Percentiles rank a stretch among this genome's conserved stretches.
Evolutionary conservation across 2,113 vertebrate species (phyloP).

Genomic region (Holacanthus passer): DNA sequence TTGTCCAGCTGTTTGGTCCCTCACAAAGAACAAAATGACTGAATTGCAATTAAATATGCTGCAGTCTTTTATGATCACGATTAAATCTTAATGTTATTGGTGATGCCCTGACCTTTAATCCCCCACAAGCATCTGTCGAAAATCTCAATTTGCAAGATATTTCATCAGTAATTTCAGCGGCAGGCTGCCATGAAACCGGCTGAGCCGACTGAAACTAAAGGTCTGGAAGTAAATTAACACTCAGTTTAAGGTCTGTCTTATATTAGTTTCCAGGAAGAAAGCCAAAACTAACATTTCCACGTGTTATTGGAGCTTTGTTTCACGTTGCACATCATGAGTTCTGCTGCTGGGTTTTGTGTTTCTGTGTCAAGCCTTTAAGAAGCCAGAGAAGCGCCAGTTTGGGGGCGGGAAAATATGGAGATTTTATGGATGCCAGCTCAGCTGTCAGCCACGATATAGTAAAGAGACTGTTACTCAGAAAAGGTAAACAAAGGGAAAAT

Average conservation of each 20-base stretch:
- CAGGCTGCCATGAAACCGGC: too few species aligned
- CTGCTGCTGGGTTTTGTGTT: not conserved
- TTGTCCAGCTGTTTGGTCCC: not conserved
- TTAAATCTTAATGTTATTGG: too few species aligned
- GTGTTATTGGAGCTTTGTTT: not conserved
- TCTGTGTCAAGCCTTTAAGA: slow-evolving; percentile 36
- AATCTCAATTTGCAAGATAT: not conserved
- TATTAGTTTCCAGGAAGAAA: not conserved
- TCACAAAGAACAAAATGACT: too few species aligned
- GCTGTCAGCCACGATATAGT: slow-evolving; percentile 59
- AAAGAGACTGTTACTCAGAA: slow-evolving; percentile 42
- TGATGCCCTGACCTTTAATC: slow-evolving; percentile 8
- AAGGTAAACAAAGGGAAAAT: slow-evolving; percentile 81
- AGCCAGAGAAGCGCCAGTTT: slow-evolving; percentile 1
- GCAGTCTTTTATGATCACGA: too few species aligned
- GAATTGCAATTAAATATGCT: too few species aligned
- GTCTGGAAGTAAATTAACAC: too few species aligned
- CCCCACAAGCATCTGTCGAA: not conserved
- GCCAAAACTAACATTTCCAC: not conserved
- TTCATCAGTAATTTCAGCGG: not conserved
- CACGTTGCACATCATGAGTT: not conserved
- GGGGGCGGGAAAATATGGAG: slow-evolving; percentile 52
- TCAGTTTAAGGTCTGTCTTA: not conserved
- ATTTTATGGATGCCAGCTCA: slow-evolving; percentile 50
- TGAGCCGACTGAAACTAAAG: too few species aligned